A percentile compares a stretch with the other conserved stretches of the same genome.
These are phyloP conservation scores for Dicerorhinus sumatrensis DNA, from an alignment of 2,113 vertebrate species.

Conservation along the genomic window DNA sequence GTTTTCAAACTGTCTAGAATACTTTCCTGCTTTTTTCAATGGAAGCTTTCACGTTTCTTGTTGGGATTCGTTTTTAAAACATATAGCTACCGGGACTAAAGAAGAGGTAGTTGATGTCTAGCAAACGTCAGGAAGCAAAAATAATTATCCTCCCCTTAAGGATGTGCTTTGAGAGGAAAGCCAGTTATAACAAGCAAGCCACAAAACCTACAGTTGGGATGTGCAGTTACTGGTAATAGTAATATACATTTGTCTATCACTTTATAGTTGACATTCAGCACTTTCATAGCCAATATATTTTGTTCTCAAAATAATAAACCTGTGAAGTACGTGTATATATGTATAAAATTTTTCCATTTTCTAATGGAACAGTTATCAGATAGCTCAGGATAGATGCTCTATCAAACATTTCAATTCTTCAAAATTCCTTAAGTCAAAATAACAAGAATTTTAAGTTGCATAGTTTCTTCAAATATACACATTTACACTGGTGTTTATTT, in stretches of 20 bases:
- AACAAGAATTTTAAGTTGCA: constrained; percentile 46
- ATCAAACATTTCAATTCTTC: neutral
- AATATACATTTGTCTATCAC: neutral
- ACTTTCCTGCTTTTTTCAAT: neutral
- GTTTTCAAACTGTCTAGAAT: neutral
- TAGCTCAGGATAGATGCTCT: neutral
- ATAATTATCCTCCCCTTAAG: neutral
- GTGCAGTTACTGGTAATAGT: neutral
- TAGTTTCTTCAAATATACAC: constrained; percentile 2
- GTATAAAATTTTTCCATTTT: constrained; percentile 4
- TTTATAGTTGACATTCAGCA: constrained; percentile 2
- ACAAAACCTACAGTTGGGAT: neutral
- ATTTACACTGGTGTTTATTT: neutral
- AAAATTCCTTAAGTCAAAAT: constrained; percentile 14
- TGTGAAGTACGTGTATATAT: neutral
- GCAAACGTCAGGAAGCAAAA: constrained; percentile 54
- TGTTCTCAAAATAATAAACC: neutral
- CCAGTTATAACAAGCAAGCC: neutral
- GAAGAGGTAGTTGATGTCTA: neutral
- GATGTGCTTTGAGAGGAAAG: constrained; percentile 45
- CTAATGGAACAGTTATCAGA: neutral
- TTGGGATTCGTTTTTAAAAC: neutral
- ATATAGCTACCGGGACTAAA: neutral
- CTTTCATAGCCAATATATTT: neutral
- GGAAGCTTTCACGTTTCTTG: neutral